phyloP scores from a whole-genome alignment of 2,113 vertebrate species.

The Athene cunicularia region DNA sequence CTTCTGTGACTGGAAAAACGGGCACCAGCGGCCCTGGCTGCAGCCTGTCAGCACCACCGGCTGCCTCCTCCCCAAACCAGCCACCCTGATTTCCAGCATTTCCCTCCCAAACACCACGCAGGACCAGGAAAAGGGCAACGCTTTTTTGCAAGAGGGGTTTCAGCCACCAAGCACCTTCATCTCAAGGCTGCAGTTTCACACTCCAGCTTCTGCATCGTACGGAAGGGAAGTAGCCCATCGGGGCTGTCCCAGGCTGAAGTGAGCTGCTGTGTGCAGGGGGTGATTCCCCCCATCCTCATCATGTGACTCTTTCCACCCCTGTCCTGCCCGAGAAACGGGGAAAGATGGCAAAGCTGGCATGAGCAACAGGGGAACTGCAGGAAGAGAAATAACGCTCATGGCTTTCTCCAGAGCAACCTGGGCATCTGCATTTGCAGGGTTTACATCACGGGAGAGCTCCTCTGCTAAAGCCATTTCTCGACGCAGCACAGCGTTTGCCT shows the following conservation, averaged over 20 bases:
- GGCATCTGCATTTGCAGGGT: background rate
- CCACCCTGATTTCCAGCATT: background rate
- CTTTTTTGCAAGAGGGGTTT: background rate
- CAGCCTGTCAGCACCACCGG: background rate
- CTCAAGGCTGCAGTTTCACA: background rate
- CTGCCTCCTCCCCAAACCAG: background rate
- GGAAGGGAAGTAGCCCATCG: background rate
- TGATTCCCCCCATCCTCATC: background rate
- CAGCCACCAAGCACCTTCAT: background rate
- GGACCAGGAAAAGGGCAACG: background rate
- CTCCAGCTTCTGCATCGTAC: background rate
- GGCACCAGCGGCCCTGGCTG: accelerated
- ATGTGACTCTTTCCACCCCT: background rate
- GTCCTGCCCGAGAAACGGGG: background rate
- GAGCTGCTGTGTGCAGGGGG: accelerated
- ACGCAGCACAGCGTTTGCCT: background rate
- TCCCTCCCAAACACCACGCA: background rate
- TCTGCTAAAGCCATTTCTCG: background rate
- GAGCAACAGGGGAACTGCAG: background rate
- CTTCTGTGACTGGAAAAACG: background rate
- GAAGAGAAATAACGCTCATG: background rate
- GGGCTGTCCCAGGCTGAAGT: background rate
- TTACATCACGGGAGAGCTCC: background rate
- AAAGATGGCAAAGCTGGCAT: background rate
- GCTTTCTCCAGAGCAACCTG: background rate